Base-by-base conservation (phyloP, 2,888 invertebrate species). In the Ochropacha duplaris region DNA sequence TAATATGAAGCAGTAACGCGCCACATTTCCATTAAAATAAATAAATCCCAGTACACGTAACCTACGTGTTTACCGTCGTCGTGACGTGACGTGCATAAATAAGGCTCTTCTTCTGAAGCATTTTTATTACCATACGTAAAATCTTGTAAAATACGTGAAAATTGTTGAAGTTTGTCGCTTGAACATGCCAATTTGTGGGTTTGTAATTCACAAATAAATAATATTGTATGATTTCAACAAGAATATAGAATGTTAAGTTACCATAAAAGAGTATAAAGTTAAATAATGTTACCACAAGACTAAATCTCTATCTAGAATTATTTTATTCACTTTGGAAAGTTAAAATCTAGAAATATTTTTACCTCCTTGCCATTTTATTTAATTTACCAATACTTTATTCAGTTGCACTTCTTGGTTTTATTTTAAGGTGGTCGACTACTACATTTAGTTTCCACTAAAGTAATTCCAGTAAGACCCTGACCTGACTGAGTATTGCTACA, bases 31-130 rank as follows among this genome's bases (percentile, higher is more conserved):
- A 44, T 44, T 44, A 44, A 44, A 44, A 44, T 44, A 44, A 44
- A 44, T 44, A 44, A 44, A 44, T 44, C 44, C 44, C 44, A 19
- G 44, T 1, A 44, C 14, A 44, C 44, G 44, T 19, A n/a, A n/a
- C n/a, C n/a, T n/a, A 44, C 44, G 44, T 54, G 44, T 39, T 54
- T 54, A n/a, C 24, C 24, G 49, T 50, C 34, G 28, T 31, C 49
- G 39, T 51, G 22, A 49, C 50, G 19, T 55, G 14, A 50, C 54
- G 19, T 22, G 26, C 26, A 50, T 54, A 49, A 39, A 22, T 36
- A 44, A 39, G 50, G 55, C 55, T 52, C 55, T 19, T 19, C 19
- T n/a, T 19, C 44, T 19, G 9, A 44, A 19, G 19, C 9, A 19
- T 44, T 44, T 44, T 44, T 44, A 44, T 44, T 44, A 16, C 8